Evolutionary conservation across 2,888 invertebrate species (phyloP), one percentile per base, ranked within the genome.

Genomic region (Carcina quercana): DNA sequence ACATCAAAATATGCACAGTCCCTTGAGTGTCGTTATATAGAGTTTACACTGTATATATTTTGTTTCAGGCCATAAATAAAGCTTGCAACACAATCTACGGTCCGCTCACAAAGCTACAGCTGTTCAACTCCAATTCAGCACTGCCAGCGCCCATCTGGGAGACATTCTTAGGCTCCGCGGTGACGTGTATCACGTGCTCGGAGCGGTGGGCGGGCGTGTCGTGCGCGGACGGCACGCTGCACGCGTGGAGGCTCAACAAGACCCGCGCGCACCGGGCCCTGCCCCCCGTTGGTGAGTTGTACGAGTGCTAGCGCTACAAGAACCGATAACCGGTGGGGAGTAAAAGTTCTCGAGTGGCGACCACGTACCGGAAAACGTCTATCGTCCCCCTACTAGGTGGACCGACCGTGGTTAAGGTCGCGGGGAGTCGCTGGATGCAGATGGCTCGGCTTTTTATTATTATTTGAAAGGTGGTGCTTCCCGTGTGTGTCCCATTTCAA

Each of bases 71-170:
- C 1, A 67, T 84, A 14, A 86, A 86, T 41, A 83, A 80, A 30
- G 80, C 85, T 0, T 72, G 83, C 42, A 86, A 76, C 46, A 89
- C 90, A 1, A 83, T 86, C 17, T 87, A 86, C 54, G 90, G 89
- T 1, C 71, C 87, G 15, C 57, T 88, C 28, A 75, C 87, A 0
- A 85, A 74, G 50, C 76, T 86, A 47, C 89, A 87, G 66, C 80
- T 76, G 43, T 85, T 72, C 47, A 87, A 65, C 37, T 87, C 86
- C 56, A 86, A 80, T 47, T 83, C 70, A 0, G 80, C 76, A 0
- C 85, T 85, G n/a, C 84, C 83, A 33, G 88, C 89, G 37, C 87
- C 88, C 2, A 78, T 88, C 1, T 92, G 91, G 92, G 90, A 91
- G 47, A 88, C 88, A 3, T 90, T 88, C 56, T 73, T 91, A 50